phyloP scores from a whole-genome alignment of 2,797 vertebrate genomes.

The Champsocephalus esox region DNA sequence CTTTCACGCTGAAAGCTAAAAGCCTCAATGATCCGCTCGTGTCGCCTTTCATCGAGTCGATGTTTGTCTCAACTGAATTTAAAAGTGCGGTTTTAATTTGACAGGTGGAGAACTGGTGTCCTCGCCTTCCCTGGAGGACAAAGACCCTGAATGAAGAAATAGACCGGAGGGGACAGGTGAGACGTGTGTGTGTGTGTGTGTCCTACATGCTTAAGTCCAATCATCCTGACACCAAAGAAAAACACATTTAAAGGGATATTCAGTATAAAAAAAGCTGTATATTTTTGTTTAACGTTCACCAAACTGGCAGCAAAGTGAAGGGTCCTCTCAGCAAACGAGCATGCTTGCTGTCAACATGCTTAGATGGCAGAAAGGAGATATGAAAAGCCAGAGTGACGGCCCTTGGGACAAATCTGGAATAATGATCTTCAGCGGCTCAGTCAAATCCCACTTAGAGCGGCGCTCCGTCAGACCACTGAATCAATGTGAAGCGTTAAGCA shows the following conservation, averaged over 20 bases:
- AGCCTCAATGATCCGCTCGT: no score
- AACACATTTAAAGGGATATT: not conserved
- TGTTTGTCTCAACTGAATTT: not conserved
- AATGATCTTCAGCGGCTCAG: constrained; percentile 62
- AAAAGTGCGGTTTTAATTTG: not conserved
- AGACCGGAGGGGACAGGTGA: constrained; percentile 91
- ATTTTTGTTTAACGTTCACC: not conserved
- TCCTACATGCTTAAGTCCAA: constrained; percentile 38
- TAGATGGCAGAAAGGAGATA: constrained; percentile 32
- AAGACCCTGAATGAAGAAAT: constrained; percentile 90
- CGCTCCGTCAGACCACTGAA: constrained; percentile 42
- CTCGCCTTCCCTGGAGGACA: constrained; percentile 94
- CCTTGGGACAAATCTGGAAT: constrained; percentile 68
- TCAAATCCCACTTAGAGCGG: constrained; percentile 62
- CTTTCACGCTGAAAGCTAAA: no score
- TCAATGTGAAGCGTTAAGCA: constrained; percentile 74
- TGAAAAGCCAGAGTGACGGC: constrained; percentile 54
- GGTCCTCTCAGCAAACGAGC: constrained; percentile 1
- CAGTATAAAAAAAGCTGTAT: not conserved
- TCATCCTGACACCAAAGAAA: constrained; percentile 10
- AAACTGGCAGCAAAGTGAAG: not conserved
- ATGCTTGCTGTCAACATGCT: constrained; percentile 23
- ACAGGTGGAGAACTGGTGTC: constrained; percentile 99
- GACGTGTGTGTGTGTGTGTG: constrained; percentile 6
- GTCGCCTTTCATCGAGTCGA: no score